phyloP scores from a whole-genome alignment of 2,797 vertebrate species.

The Tokudaia muenninki region DNA sequence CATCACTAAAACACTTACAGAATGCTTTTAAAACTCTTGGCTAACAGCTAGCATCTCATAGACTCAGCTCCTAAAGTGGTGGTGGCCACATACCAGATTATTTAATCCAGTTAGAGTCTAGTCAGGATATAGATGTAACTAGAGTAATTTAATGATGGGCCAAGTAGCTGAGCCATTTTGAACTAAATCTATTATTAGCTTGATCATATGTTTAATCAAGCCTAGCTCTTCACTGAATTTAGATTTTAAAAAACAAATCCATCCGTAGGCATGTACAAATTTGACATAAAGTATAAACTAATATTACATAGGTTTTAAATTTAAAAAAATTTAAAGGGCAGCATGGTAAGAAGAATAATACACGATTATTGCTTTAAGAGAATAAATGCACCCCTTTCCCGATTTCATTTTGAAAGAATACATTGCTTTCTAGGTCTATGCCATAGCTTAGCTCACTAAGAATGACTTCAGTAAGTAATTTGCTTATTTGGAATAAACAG shows the following conservation, averaged over 20 bases:
- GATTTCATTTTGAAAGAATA: not conserved
- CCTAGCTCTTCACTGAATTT: slow-evolving; percentile 21
- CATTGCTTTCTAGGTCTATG: slow-evolving; percentile 45
- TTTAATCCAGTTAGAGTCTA: not conserved
- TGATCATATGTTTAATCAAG: slow-evolving; percentile 56
- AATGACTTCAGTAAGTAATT: slow-evolving; percentile 29
- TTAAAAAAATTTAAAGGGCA: slow-evolving; percentile 56
- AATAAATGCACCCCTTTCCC: not conserved
- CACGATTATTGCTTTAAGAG: slow-evolving; percentile 71
- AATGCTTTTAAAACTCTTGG: slow-evolving; percentile 39
- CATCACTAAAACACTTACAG: not conserved
- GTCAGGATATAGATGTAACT: not conserved
- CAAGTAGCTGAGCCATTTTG: slow-evolving; percentile 35
- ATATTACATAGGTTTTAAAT: slow-evolving; percentile 56
- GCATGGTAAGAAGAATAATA: slow-evolving; percentile 60
- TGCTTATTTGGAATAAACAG: not conserved
- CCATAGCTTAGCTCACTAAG: slow-evolving; percentile 12
- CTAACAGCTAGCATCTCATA: slow-evolving; percentile 7
- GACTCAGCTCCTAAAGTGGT: not conserved
- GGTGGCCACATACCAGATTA: slow-evolving; percentile 20
- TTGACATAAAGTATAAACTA: slow-evolving; percentile 65
- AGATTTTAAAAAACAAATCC: slow-evolving; percentile 55
- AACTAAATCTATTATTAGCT: slow-evolving; percentile 57
- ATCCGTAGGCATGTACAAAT: slow-evolving; percentile 59
- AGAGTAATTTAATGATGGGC: not conserved